A percentile compares a stretch with the other conserved stretches of the same genome.
phyloP scores from a whole-genome alignment of 2,888 invertebrate genomes.

The Ommatoiulus sabulosus region DNA sequence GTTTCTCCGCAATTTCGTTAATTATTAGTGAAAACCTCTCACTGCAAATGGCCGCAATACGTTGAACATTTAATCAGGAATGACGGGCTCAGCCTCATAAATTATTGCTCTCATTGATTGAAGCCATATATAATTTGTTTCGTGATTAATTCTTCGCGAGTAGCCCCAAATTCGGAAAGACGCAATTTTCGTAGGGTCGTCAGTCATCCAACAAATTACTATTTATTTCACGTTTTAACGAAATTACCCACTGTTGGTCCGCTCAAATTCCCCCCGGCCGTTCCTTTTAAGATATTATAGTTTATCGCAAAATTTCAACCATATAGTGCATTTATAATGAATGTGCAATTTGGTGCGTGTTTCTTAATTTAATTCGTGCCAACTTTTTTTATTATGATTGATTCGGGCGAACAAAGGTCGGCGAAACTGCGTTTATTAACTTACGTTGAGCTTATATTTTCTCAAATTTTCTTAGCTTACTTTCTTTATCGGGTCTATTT shows the following conservation, averaged over 20 bases:
- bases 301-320: background rate
- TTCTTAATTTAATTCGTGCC: slow-evolving; percentile 39
- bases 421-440: background rate
- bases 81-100: slow-evolving; percentile 39
- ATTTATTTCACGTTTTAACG: slow-evolving; percentile 31
- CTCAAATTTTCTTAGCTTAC: background rate
- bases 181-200: background rate
- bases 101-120: slow-evolving; percentile 30
- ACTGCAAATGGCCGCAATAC: slow-evolving; percentile 19
- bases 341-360: background rate
- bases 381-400: slow-evolving; percentile 36
- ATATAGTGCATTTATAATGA: background rate
- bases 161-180: background rate
- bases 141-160: slow-evolving; percentile 22
- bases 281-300: background rate
- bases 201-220: slow-evolving; percentile 38
- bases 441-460: background rate
- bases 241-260: background rate
- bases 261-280: background rate
- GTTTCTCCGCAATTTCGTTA: slow-evolving; percentile 38
- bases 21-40: slow-evolving; percentile 18
- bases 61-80: slow-evolving; percentile 47
- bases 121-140: slow-evolving; percentile 47
- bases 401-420: background rate
- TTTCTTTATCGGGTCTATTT: no score